These are phyloP conservation scores for Anthophora plumipes DNA, from an alignment of 2,888 invertebrate genomes.

Conservation along the genomic window DNA sequence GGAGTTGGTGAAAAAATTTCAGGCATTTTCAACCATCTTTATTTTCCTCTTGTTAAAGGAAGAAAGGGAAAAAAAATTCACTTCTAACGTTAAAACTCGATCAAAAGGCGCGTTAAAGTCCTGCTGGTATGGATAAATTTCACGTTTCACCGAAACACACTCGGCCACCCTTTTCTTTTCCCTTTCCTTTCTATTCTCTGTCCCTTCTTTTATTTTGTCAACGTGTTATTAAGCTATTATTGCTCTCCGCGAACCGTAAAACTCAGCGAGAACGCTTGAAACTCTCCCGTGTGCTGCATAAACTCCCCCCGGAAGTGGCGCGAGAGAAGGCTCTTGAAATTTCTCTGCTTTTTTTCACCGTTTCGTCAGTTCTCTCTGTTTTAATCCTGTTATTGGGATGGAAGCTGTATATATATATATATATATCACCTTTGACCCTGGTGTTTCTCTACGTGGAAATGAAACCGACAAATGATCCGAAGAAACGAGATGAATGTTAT, in stretches of 20 bases:
- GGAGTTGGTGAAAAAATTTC: not conserved
- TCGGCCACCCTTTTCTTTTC: not conserved
- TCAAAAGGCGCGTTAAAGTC: slow-evolving; percentile 40
- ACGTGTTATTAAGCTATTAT: slow-evolving; percentile 48
- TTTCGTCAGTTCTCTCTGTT: not conserved
- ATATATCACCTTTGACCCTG: not conserved
- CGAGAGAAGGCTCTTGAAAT: slow-evolving; percentile 23
- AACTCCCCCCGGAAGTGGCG: slow-evolving; percentile 7
- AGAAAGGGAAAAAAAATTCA: slow-evolving; percentile 32
- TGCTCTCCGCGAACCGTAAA: slow-evolving; percentile 37
- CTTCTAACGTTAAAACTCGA: slow-evolving; percentile 30
- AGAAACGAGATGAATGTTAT: no score
- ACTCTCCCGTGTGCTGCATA: slow-evolving; percentile 6
- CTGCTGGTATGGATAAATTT: slow-evolving; percentile 21
- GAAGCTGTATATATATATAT: not conserved
- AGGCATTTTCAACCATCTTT: not conserved
- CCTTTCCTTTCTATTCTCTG: not conserved
- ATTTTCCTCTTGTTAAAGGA: not conserved
- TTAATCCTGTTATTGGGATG: not conserved
- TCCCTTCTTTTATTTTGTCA: slow-evolving; percentile 53
- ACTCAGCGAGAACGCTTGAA: slow-evolving; percentile 28
- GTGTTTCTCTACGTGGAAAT: not conserved
- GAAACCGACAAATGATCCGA: not conserved
- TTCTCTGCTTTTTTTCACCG: slow-evolving; percentile 7
- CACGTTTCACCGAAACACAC: not conserved